A percentile compares a stretch with the other conserved stretches of the same genome.
These are phyloP conservation scores for Corythornis leucogaster DNA, from an alignment of 2,797 vertebrate species.

Conservation along the genomic window DNA sequence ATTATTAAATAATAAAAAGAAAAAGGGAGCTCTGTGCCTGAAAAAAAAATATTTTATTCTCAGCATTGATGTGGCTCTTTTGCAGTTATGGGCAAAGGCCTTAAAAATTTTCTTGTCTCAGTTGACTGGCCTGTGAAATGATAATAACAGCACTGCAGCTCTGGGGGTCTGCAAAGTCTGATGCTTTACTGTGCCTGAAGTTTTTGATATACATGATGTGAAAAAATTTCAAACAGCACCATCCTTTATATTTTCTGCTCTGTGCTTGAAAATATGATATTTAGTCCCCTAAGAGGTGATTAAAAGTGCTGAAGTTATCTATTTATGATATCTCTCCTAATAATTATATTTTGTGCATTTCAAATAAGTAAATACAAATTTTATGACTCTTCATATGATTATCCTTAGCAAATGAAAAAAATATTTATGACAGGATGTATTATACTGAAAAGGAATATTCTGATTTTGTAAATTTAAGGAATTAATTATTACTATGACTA, in stretches of 20 bases:
- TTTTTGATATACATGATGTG: background rate
- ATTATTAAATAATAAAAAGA: constrained; percentile 6
- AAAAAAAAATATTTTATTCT: background rate
- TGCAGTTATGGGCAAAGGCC: background rate
- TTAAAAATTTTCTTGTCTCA: constrained; percentile 3
- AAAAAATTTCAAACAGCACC: background rate
- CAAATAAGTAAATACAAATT: background rate
- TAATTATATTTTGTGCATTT: background rate
- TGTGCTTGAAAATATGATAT: background rate
- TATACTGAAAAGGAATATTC: background rate
- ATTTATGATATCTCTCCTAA: background rate
- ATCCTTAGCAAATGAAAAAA: background rate
- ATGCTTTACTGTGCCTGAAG: background rate
- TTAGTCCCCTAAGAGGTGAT: background rate
- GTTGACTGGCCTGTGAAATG: background rate
- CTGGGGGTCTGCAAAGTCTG: background rate
- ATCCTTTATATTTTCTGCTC: background rate
- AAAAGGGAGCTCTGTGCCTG: background rate
- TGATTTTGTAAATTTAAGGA: background rate
- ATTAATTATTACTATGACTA: background rate
- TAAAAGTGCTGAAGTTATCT: background rate
- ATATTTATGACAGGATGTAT: background rate
- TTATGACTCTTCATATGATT: background rate
- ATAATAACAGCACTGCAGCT: background rate
- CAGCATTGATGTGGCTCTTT: background rate